Conservation (phyloP, 2,113 vertebrate genomes). For the Microcebus ravelobensis region DNA sequence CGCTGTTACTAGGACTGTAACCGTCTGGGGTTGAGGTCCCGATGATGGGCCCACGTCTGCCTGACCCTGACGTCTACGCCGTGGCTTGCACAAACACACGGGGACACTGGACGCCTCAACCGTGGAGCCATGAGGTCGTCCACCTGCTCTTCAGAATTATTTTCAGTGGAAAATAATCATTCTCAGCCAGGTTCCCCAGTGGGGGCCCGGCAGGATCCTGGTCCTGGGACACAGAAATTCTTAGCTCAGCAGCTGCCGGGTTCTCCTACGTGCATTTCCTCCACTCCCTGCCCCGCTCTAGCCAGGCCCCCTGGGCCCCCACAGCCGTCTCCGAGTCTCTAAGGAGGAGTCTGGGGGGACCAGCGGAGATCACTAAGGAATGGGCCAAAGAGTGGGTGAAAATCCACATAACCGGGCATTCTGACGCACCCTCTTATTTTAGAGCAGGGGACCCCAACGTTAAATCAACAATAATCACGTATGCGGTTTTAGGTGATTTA, state of each 20-base stretch:
- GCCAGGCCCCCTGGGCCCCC: no score
- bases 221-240: not conserved
- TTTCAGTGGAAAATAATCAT: not conserved
- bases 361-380: not conserved
- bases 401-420: not conserved
- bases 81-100: not conserved
- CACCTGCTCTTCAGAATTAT: not conserved
- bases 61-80: not conserved
- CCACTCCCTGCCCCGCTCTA: not conserved
- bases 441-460: no score
- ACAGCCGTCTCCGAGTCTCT: not conserved
- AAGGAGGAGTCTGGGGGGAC: not conserved
- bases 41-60: not conserved
- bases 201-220: not conserved
- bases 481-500: no score
- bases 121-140: not conserved
- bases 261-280: not conserved
- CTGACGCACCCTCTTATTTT: accelerated
- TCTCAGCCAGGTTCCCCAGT: not conserved
- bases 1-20: not conserved
- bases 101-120: no score
- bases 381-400: not conserved
- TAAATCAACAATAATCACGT: not conserved
- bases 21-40: not conserved
- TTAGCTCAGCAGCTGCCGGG: not conserved